phyloP scores from a whole-genome alignment of 1,140 invertebrate genomes.

The Drosophila virilis region DNA sequence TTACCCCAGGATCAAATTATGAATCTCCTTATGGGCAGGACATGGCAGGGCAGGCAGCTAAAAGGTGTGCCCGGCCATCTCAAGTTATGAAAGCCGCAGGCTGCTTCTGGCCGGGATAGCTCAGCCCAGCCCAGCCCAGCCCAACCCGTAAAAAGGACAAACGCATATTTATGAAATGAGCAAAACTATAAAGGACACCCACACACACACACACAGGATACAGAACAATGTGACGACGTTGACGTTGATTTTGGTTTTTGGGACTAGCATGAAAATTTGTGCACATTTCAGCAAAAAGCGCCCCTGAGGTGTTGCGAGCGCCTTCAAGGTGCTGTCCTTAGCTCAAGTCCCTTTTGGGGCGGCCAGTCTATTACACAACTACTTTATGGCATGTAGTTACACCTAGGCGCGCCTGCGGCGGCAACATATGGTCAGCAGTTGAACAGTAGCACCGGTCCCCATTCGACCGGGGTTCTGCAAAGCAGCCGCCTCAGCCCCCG shows the following conservation, averaged over 20 bases:
- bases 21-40: conserved; percentile 74
- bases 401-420: conserved; percentile 67
- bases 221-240: conserved; percentile 72
- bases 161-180: conserved; percentile 81
- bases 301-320: conserved; percentile 69
- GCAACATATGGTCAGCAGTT: conserved; percentile 73
- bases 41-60: conserved; percentile 47
- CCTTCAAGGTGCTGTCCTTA: conserved; percentile 65
- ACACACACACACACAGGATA: conserved; percentile 14
- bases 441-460: conserved; percentile 5
- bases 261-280: conserved; percentile 73
- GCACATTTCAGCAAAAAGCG: conserved; percentile 78
- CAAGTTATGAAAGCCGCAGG: conserved; percentile 74
- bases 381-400: conserved; percentile 81
- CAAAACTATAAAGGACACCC: conserved; percentile 77
- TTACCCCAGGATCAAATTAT: conserved; percentile 84
- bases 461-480: neutral
- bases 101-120: conserved; percentile 19
- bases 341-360: conserved; percentile 59
- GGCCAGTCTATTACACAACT: conserved; percentile 68
- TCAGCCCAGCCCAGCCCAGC: conserved; percentile 5
- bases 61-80: conserved; percentile 72
- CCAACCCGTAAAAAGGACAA: conserved; percentile 69
- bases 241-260: conserved; percentile 69
- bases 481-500: neutral